Evolutionary conservation across 2,113 vertebrate genomes (phyloP).

Genomic region (Nibea coibor): DNA sequence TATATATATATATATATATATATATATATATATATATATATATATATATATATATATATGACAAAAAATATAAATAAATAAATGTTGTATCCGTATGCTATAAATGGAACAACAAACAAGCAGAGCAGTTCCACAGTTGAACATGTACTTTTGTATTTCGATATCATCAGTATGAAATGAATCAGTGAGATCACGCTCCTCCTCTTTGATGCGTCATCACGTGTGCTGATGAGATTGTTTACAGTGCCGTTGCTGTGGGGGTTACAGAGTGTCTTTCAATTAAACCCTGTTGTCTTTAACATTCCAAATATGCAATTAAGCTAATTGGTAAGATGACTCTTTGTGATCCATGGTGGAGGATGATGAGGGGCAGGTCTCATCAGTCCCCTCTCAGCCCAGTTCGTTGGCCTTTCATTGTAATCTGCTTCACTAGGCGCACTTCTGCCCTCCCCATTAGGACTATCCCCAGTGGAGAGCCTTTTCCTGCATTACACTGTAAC

Average conservation of each 20-base stretch:
- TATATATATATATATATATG: too few relatives aligned
- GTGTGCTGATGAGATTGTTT: conserved; percentile 40
- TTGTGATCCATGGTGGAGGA: conserved; percentile 63
- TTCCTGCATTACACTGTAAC: conserved; percentile 88
- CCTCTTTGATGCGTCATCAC: not conserved
- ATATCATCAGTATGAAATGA: conserved; percentile 15
- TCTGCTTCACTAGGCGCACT: conserved; percentile 85
- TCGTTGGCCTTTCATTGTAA: conserved; percentile 70
- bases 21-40: too few relatives aligned
- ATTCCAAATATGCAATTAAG: conserved; percentile 75
- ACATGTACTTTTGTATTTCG: not conserved
- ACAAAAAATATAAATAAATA: too few relatives aligned
- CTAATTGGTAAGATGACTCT: conserved; percentile 72
- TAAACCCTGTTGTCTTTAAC: conserved; percentile 71
- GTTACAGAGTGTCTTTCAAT: conserved; percentile 60
- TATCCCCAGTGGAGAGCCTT: conserved; percentile 86
- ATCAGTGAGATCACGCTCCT: not conserved
- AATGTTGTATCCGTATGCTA: too few relatives aligned
- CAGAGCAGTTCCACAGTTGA: too few relatives aligned
- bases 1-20: too few relatives aligned
- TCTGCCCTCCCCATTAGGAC: conserved; percentile 85
- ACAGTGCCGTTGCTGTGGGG: conserved; percentile 22
- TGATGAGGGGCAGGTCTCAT: conserved; percentile 70
- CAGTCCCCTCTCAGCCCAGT: conserved; percentile 60
- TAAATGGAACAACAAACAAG: too few relatives aligned